Evolutionary conservation across 2,113 vertebrate species (phyloP).

Genomic region (Lota lota): DNA sequence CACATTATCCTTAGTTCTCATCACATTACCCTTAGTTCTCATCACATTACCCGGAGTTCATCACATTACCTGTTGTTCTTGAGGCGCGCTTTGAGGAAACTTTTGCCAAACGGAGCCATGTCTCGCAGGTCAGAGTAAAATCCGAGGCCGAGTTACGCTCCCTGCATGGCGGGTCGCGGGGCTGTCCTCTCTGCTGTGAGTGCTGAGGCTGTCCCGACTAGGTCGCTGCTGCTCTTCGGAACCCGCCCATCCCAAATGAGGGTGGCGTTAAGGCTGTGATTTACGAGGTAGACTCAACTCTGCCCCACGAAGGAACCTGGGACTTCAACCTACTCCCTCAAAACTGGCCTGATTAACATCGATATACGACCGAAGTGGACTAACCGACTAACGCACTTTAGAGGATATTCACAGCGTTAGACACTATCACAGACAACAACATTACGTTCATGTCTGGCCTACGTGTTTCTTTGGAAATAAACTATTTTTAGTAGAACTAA

Average conservation of each 20-base stretch:
- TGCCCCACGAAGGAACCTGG: neutral
- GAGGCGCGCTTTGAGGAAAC: constrained; percentile 86
- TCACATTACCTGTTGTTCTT: constrained; percentile 82
- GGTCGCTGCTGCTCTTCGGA: constrained; percentile 4
- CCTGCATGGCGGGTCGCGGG: constrained; percentile 38
- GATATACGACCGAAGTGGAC: neutral
- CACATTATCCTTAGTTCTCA: neutral
- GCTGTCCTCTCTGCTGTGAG: neutral
- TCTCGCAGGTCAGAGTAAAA: constrained; percentile 22
- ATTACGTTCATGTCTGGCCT: too few species aligned
- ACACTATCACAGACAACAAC: too few species aligned
- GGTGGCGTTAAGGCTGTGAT: constrained; percentile 38
- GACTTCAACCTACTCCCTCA: neutral
- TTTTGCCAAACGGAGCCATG: constrained; percentile 93
- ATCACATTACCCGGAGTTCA: neutral
- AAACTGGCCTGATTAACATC: neutral
- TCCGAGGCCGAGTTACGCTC: constrained; percentile 27
- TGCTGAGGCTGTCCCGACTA: neutral
- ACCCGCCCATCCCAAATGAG: constrained; percentile 35
- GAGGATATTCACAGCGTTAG: too few species aligned
- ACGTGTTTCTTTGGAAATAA: neutral
- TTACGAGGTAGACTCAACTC: neutral
- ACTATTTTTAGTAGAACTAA: neutral
- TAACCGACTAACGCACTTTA: too few species aligned
- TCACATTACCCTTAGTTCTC: neutral